Evolutionary conservation across 1,140 invertebrate species (phyloP), one percentile per base, ranked within the genome.

Genomic region (Microplitis mediator): DNA sequence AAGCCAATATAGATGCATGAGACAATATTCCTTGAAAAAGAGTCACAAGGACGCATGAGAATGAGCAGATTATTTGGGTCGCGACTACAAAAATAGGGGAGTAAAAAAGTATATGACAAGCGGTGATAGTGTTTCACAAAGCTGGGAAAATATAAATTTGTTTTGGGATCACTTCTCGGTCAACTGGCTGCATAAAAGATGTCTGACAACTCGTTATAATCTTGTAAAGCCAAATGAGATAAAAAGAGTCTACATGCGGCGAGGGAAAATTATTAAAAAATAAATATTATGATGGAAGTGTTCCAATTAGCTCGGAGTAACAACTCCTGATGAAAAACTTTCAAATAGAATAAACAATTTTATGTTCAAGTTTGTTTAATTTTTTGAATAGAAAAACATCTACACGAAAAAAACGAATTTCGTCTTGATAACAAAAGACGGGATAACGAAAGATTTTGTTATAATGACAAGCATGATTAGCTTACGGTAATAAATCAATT

Each of bases 1-100:
- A 52, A 73, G 65, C 65, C 71, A 73, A 73, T 73, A 73, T 73
- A 65, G 65, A 73, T 73, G 71, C 65, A 73, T 73, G 71, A 73
- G 71, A 73, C 65, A 68, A 68, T 36, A 73, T 68, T 67, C 52
- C 23, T 14, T 35, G 9, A 16, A 73, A 72, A 65, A 32, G 56
- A 61, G 52, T 67, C 39, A 67, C 23, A 16, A 60, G 56, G 64
- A 63, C 68, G 64, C 71, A 73, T 68, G 64, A 68, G 51, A 73
- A 73, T 73, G 58, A 73, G 58, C 32, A 52, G 52, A 68, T 52
- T 62, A 32, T 36, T n/a, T 52, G 51, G 50, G 39, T 50, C 36
- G 16, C 11, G 9, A 62, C 58, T 60, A 60, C 52, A 14, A 3
- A 3, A 60, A 60, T 13, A 31, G 23, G 13, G 32, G 23, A 60